Percentiles rank a stretch among this genome's conserved stretches.
Evolutionary conservation across 2,113 vertebrate species (phyloP).

Genomic region (Proteles cristata): DNA sequence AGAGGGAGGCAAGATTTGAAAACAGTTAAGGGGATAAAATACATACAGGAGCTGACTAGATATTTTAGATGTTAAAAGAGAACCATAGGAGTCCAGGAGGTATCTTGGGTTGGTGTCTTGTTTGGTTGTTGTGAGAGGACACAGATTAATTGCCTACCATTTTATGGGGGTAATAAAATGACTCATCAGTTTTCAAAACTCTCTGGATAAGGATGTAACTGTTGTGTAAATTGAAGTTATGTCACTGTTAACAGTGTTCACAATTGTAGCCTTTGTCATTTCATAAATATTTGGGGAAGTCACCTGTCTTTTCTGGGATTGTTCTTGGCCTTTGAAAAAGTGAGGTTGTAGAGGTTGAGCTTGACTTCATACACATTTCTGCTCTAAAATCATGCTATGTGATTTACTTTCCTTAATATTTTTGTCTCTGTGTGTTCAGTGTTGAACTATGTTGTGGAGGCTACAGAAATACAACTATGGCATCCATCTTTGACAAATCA

Average conservation of each 20-base stretch:
- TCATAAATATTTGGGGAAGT: background rate
- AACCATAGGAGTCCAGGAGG: background rate
- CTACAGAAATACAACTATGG: background rate
- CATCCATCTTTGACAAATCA: background rate
- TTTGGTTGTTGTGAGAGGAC: background rate
- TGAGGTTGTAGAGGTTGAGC: background rate
- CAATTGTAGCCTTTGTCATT: background rate
- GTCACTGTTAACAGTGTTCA: background rate
- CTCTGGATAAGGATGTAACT: background rate
- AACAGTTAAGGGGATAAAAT: background rate
- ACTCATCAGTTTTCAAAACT: conserved; percentile 24
- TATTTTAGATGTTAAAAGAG: background rate
- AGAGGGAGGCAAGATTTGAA: background rate
- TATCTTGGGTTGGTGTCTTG: background rate
- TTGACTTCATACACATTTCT: background rate
- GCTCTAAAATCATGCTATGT: background rate
- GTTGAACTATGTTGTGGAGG: background rate
- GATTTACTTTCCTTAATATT: background rate
- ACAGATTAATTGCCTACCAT: background rate
- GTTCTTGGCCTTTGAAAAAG: conserved; percentile 7
- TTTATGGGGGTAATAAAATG: conserved; percentile 17
- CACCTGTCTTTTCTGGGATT: background rate
- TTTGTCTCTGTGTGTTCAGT: background rate
- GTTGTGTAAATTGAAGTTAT: background rate
- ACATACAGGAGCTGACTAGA: background rate